Conservation (phyloP, 35 echinoderm and acorn worm species). For the Eucidaris tribuloides region DNA sequence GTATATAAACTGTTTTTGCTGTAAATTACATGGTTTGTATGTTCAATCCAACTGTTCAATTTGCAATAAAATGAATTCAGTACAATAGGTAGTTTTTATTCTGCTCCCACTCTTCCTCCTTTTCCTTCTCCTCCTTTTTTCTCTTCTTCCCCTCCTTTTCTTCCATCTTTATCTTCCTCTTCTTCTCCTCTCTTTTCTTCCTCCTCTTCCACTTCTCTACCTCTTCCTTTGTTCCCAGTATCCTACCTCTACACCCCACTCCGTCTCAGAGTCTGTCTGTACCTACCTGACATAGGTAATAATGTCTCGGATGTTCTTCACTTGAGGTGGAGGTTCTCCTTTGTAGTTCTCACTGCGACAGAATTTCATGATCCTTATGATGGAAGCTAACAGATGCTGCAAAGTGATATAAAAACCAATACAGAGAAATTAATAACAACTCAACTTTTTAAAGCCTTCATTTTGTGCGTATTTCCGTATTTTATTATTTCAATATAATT, state of each 20-base stretch:
- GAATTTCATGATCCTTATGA: conserved; percentile 86
- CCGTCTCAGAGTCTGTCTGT: not conserved
- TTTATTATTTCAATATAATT: not conserved
- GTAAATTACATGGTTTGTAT: too few relatives aligned
- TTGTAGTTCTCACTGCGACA: conserved; percentile 91
- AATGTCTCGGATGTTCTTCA: conserved; percentile 90
- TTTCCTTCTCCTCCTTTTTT: too few relatives aligned
- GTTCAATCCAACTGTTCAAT: too few relatives aligned
- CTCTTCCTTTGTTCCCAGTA: not conserved
- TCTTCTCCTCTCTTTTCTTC: not conserved
- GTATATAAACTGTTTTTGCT: too few relatives aligned
- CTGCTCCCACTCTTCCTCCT: too few relatives aligned
- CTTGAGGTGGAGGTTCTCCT: conserved; percentile 64
- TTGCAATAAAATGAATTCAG: too few relatives aligned
- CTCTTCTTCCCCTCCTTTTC: too few relatives aligned
- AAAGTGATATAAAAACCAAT: not conserved
- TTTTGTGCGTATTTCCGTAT: too few relatives aligned
- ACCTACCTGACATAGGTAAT: conserved; percentile 84
- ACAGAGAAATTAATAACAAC: not conserved
- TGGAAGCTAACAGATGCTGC: conserved; percentile 95
- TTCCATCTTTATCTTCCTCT: too few relatives aligned
- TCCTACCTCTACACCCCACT: too few relatives aligned
- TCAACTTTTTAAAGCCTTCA: too few relatives aligned
- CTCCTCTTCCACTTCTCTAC: not conserved
- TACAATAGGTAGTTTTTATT: too few relatives aligned